Percentiles rank a stretch among this genome's conserved stretches.
Evolutionary conservation across 2,797 vertebrate genomes (phyloP).

Genomic region (Ambastaia sidthimunki): DNA sequence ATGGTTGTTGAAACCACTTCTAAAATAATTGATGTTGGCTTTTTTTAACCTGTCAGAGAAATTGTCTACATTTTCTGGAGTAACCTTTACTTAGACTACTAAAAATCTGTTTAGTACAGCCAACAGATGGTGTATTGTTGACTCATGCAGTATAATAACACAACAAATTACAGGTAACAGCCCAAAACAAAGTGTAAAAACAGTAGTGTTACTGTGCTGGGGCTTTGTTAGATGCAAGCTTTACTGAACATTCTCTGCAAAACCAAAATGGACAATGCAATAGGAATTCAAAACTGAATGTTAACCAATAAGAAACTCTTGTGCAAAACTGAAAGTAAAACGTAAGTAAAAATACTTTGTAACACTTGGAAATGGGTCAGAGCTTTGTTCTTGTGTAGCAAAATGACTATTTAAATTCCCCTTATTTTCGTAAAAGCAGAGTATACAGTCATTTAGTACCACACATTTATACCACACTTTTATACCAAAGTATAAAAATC

Average conservation of each 20-base stretch:
- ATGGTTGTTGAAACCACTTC: not conserved
- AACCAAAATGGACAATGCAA: not conserved
- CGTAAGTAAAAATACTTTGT: not conserved
- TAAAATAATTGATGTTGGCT: not conserved
- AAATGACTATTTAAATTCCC: not conserved
- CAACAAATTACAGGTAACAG: not conserved
- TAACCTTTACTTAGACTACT: not conserved
- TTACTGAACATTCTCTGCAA: not conserved
- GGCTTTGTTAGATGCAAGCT: too few relatives aligned
- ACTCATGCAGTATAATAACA: not conserved
- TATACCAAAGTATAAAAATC: not conserved
- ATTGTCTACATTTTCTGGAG: not conserved
- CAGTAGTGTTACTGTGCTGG: not conserved
- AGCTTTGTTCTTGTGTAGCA: not conserved
- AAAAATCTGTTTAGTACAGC: not conserved
- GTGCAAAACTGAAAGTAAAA: not conserved
- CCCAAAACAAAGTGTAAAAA: not conserved
- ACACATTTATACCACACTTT: too few relatives aligned
- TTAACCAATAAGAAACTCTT: not conserved
- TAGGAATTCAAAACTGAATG: not conserved
- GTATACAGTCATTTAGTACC: not conserved
- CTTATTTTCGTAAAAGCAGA: not conserved
- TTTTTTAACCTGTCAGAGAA: not conserved
- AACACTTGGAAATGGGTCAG: not conserved
- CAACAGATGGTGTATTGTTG: not conserved